Evolutionary conservation across 1,140 invertebrate species (phyloP).

Genomic region (Tachypleus tridentatus): DNA sequence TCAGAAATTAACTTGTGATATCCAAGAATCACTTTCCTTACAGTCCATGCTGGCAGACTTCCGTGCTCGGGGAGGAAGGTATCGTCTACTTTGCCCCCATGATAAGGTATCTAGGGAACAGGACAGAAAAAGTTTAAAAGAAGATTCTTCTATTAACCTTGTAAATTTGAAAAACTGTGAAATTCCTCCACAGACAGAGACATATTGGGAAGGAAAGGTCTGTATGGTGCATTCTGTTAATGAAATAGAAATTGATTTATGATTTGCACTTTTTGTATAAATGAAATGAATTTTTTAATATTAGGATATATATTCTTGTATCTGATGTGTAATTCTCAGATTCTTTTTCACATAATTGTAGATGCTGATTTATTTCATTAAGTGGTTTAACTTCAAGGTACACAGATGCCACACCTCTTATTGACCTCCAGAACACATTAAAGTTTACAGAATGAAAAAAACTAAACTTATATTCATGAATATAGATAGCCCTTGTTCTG

Average conservation of each 20-base stretch:
- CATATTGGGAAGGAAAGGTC: constrained; percentile 21
- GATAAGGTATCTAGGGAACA: constrained; percentile 16
- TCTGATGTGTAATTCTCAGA: too few relatives aligned
- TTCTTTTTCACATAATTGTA: too few relatives aligned
- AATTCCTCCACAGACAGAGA: background rate
- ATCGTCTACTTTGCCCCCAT: constrained; percentile 31
- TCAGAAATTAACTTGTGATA: constrained; percentile 50
- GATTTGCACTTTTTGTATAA: too few relatives aligned
- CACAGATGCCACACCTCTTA: too few relatives aligned
- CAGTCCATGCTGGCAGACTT: constrained; percentile 67
- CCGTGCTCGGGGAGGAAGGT: constrained; percentile 65
- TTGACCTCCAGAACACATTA: too few relatives aligned
- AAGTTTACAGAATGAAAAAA: too few relatives aligned
- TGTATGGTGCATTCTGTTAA: background rate
- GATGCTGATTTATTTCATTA: too few relatives aligned
- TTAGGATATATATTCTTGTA: background rate
- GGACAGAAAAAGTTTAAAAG: constrained; percentile 8
- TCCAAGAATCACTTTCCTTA: constrained; percentile 34
- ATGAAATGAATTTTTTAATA: background rate
- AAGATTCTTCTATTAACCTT: too few relatives aligned
- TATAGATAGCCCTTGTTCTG: too few relatives aligned
- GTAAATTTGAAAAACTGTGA: too few relatives aligned
- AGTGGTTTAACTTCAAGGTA: too few relatives aligned
- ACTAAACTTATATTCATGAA: too few relatives aligned
- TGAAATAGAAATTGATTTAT: background rate